A percentile compares a stretch with the other conserved stretches of the same genome.
phyloP scores from a whole-genome alignment of 2,888 invertebrate genomes.

The Machimus rusticus region DNA sequence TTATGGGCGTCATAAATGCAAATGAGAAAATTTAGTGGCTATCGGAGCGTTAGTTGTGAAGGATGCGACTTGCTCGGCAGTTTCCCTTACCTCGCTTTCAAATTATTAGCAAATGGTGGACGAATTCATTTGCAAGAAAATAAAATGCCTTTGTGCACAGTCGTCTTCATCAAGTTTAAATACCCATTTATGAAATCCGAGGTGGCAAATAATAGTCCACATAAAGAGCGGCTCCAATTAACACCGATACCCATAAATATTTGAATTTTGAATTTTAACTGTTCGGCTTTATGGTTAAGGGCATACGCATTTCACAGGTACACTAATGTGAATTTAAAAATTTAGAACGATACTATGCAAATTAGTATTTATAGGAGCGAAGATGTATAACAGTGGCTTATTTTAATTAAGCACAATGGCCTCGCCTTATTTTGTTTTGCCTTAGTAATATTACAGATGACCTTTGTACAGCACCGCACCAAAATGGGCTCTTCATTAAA shows the following conservation, averaged over 20 bases:
- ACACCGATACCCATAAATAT: not conserved
- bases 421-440: no score
- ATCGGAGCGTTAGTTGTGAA: not conserved
- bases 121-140: not conserved
- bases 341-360: not conserved
- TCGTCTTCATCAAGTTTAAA: not conserved
- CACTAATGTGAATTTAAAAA: not conserved
- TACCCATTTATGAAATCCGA: not conserved
- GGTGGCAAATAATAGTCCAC: not conserved
- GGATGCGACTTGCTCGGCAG: not conserved
- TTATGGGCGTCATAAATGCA: not conserved
- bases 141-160: not conserved
- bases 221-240: not conserved
- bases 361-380: not conserved
- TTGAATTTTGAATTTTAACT: not conserved
- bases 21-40: not conserved
- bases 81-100: not conserved
- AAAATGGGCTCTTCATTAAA: no score
- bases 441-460: no score
- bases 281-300: not conserved
- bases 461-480: no score
- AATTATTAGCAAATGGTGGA: not conserved
- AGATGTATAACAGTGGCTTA: no score
- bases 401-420: no score
- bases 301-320: not conserved